A percentile compares a stretch with the other conserved stretches of the same genome.
Evolutionary conservation across 2,888 invertebrate species (phyloP).

Genomic region (Acanthacorydalis orientalis): DNA sequence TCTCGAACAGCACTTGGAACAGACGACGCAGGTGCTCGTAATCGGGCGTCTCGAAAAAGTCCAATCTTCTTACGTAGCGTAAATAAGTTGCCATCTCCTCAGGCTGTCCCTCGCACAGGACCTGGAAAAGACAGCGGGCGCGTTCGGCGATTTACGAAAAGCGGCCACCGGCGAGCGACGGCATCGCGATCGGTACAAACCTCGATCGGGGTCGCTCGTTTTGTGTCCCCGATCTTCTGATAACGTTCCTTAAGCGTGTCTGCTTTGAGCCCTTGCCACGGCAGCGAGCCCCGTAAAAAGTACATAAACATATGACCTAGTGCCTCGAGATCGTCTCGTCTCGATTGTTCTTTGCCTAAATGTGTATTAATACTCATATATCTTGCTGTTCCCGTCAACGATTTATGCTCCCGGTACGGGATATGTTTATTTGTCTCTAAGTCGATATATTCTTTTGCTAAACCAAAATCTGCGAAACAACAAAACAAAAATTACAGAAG

Average conservation of each 20-base stretch:
- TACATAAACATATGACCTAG: conserved; percentile 99
- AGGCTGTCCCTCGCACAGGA: conserved; percentile 69
- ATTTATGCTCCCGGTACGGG: conserved; percentile 99
- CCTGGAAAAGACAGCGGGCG: conserved; percentile 26
- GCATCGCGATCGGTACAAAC: too few relatives aligned
- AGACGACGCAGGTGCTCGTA: conserved; percentile 95
- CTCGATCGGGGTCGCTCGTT: conserved; percentile 97
- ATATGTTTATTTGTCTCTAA: conserved; percentile 99
- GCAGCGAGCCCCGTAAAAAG: conserved; percentile 96
- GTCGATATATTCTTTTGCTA: conserved; percentile 99
- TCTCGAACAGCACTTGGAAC: conserved; percentile 83
- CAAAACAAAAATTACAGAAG: conserved; percentile 12
- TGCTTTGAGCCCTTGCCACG: conserved; percentile 99
- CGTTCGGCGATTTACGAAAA: conserved; percentile 1
- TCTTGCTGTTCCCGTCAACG: conserved; percentile 97
- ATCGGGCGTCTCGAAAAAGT: conserved; percentile 99
- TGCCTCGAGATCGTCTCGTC: conserved; percentile 98
- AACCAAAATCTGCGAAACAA: conserved; percentile 91
- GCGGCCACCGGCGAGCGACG: too few relatives aligned
- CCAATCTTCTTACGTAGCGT: conserved; percentile 88
- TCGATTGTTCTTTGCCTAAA: conserved; percentile 99
- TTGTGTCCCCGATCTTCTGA: conserved; percentile 99
- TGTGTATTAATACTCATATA: conserved; percentile 99
- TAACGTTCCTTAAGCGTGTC: conserved; percentile 98
- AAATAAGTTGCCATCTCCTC: conserved; percentile 98